These are phyloP conservation scores for Cotesia glomerata DNA, from an alignment of 1,140 invertebrate species.

Conservation along the genomic window DNA sequence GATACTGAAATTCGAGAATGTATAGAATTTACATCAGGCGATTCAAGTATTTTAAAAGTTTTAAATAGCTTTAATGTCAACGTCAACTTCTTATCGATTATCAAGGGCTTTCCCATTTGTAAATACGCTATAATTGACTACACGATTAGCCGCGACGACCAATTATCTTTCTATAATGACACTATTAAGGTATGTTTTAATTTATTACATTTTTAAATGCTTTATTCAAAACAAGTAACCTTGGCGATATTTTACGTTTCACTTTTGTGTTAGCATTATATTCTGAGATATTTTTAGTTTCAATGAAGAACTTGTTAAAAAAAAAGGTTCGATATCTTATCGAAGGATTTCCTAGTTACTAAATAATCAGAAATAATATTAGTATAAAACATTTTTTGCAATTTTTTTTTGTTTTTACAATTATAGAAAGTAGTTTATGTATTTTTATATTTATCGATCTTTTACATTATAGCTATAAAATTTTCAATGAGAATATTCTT, in stretches of 20 bases:
- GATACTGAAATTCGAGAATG: slow-evolving; percentile 13
- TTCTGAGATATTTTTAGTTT: too few relatives aligned
- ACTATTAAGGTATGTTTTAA: slow-evolving; percentile 30
- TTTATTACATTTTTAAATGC: neutral
- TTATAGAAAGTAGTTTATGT: too few relatives aligned
- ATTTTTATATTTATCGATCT: too few relatives aligned
- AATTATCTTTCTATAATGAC: slow-evolving; percentile 10
- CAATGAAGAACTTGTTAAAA: too few relatives aligned
- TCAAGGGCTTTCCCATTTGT: slow-evolving; percentile 19
- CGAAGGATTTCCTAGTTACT: too few relatives aligned
- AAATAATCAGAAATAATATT: too few relatives aligned
- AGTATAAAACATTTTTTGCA: neutral
- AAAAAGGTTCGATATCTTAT: too few relatives aligned
- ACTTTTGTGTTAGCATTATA: too few relatives aligned
- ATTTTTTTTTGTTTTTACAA: neutral
- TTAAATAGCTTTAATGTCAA: neutral
- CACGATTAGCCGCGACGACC: slow-evolving; percentile 17
- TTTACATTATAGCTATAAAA: too few relatives aligned
- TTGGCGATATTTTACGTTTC: neutral
- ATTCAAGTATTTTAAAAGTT: neutral
- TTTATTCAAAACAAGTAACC: neutral
- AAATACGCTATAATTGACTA: slow-evolving; percentile 27
- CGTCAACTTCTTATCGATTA: slow-evolving; percentile 11
- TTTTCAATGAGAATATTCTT: too few relatives aligned
- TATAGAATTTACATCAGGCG: neutral